Evolutionary conservation across 2,888 invertebrate species (phyloP), one percentile per base, ranked within the genome.

Genomic region (Epinotia nisella): DNA sequence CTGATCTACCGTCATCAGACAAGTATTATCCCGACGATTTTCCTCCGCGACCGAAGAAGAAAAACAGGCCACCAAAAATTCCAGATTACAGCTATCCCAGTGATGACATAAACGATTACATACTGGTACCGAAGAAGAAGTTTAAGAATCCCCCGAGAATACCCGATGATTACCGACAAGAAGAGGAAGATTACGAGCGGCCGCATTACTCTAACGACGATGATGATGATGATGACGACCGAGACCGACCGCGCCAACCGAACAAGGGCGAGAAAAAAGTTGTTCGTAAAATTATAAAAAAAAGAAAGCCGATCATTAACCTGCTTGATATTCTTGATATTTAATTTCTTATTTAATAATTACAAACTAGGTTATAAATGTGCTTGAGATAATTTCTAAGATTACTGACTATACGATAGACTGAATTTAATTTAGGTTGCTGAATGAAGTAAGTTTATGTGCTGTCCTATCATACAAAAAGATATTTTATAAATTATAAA

Each of bases 311-410:
- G 11, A 81, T 85, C 24, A 85, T 93, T 69, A 93, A 91, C 76
- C 78, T 93, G 73, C 80, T 93, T 85, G 93, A 93, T 77, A 90
- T 93, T 76, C 89, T 93, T 77, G 93, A 93, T 82, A 91, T 93
- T 82, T 93, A 89, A 83, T 77, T 78, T 78, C 74, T 39, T 66
- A 66, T 39, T 56, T 39, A 15, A 19, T 65, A 81, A 84, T 70
- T 85, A 90, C 88, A 89, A 90, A 90, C 83, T 90, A 89, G 87
- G 77, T 77, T 82, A 83, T 77, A 76, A 55, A 56, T 15, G 15
- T 65, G 39, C 39, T 79, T 78, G 62, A 76, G 67, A 75, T 77
- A 72, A 69, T 60, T 75, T 74, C 68, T 45, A 68, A 61, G 60
- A 70, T 67, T 19, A 60, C 45, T 56, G 41, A 70, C 17, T 49